Percentiles rank a stretch among this genome's conserved stretches.
phyloP scores from a whole-genome alignment of 2,113 vertebrate species.

The Tapirus terrestris region DNA sequence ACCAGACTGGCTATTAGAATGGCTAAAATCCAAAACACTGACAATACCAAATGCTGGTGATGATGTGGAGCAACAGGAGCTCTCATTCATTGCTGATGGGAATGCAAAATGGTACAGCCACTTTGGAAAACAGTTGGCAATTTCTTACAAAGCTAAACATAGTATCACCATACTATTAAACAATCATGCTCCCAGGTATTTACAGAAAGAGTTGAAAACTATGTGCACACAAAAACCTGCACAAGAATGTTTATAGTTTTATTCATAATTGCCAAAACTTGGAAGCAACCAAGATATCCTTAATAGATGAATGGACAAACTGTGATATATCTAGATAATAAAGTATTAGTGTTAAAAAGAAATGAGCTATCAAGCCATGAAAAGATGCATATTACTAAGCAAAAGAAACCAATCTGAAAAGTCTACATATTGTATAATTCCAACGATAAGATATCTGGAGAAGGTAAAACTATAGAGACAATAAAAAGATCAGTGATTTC shows the following conservation, averaged over 20 bases:
- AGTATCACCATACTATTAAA: neutral
- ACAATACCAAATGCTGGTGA: neutral
- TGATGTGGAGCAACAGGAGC: neutral
- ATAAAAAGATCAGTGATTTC: neutral
- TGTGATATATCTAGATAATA: neutral
- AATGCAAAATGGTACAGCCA: neutral
- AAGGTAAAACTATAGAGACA: neutral
- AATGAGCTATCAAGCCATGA: neutral
- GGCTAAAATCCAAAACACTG: neutral
- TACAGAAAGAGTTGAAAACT: neutral
- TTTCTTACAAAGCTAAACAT: neutral
- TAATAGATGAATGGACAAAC: neutral
- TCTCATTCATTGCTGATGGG: neutral
- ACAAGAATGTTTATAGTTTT: neutral
- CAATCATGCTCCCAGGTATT: too few species aligned
- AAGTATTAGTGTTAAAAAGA: neutral
- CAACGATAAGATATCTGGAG: neutral
- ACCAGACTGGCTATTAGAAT: neutral
- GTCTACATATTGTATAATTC: neutral
- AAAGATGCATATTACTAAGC: neutral
- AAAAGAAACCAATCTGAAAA: neutral
- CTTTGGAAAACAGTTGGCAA: too few species aligned
- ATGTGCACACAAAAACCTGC: neutral
- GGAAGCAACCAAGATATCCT: neutral
- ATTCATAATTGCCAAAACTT: neutral